A percentile compares a stretch with the other conserved stretches of the same genome.
These are phyloP conservation scores for Onychostoma macrolepis DNA, from an alignment of 2,113 vertebrate genomes.

Conservation along the genomic window DNA sequence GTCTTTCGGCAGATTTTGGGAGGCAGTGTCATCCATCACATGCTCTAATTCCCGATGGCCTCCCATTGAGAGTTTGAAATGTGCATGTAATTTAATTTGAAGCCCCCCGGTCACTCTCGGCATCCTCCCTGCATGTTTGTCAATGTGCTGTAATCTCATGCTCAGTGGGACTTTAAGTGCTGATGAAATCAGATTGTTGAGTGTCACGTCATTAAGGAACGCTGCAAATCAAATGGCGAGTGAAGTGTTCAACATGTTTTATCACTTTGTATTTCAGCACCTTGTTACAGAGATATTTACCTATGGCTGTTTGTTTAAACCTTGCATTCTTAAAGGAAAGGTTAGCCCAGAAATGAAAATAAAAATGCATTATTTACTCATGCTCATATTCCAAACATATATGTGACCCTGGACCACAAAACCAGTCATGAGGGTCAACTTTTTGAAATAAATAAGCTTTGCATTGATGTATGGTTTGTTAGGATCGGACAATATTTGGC, in stretches of 20 bases:
- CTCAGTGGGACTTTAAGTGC: slow-evolving; percentile 54
- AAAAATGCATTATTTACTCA: neutral
- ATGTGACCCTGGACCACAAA: no score
- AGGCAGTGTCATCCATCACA: slow-evolving; percentile 78
- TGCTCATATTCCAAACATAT: neutral
- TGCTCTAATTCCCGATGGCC: slow-evolving; percentile 80
- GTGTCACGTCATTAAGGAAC: slow-evolving; percentile 44
- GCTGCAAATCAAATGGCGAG: slow-evolving; percentile 28
- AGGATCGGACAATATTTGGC: no score
- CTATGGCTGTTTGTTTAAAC: neutral
- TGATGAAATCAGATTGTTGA: slow-evolving; percentile 49
- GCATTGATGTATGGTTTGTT: no score
- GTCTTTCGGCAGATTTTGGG: slow-evolving; percentile 69
- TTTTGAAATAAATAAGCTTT: no score
- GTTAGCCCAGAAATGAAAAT: neutral
- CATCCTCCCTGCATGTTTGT: slow-evolving; percentile 69
- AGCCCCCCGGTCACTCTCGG: slow-evolving; percentile 68
- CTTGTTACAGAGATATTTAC: slow-evolving; percentile 9
- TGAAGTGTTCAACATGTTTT: slow-evolving; percentile 11
- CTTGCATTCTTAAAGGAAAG: neutral
- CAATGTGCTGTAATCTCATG: slow-evolving; percentile 68
- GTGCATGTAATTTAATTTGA: slow-evolving; percentile 82
- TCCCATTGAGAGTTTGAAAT: slow-evolving; percentile 79
- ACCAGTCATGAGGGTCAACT: no score
- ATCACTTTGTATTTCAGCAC: neutral